Conservation (phyloP, 1,140 invertebrate species). For the Gonatopus flavifemur region DNA sequence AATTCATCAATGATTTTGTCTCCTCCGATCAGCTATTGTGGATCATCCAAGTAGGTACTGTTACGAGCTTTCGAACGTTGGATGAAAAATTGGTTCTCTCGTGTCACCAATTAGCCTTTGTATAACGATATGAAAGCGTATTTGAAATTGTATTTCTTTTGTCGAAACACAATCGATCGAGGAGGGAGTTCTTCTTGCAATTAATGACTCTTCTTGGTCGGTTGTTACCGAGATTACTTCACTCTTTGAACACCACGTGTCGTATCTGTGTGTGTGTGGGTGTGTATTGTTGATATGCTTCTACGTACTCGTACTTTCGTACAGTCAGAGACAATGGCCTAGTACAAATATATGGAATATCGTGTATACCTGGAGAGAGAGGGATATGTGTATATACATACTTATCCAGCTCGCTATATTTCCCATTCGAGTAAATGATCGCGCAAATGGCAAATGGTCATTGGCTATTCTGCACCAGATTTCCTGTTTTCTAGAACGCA, state of each 20-base stretch:
- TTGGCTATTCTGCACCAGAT: slow-evolving; percentile 17
- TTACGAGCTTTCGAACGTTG: too few species aligned
- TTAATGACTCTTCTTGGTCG: slow-evolving; percentile 23
- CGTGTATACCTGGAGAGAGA: neutral
- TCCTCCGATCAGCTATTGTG: too few species aligned
- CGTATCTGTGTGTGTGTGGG: neutral
- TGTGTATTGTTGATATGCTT: neutral
- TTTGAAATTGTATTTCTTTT: too few species aligned
- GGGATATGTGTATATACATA: too few species aligned
- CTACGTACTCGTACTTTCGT: neutral
- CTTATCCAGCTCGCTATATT: slow-evolving; percentile 11
- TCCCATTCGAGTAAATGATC: slow-evolving; percentile 25
- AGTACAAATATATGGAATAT: slow-evolving; percentile 10
- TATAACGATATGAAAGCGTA: too few species aligned
- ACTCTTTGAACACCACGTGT: slow-evolving; percentile 8
- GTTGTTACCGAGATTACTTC: slow-evolving; percentile 14
- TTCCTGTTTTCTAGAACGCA: too few species aligned
- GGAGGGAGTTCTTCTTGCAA: slow-evolving; percentile 5
- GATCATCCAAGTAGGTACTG: too few species aligned
- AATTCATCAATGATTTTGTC: too few species aligned
- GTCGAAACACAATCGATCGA: slow-evolving; percentile 11
- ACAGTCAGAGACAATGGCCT: slow-evolving; percentile 23
- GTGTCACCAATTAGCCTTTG: too few species aligned
- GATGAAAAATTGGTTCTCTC: too few species aligned
- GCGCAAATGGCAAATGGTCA: slow-evolving; percentile 16